Base-by-base conservation (phyloP, 2,797 vertebrate species). In the Austrolebias charrua region DNA sequence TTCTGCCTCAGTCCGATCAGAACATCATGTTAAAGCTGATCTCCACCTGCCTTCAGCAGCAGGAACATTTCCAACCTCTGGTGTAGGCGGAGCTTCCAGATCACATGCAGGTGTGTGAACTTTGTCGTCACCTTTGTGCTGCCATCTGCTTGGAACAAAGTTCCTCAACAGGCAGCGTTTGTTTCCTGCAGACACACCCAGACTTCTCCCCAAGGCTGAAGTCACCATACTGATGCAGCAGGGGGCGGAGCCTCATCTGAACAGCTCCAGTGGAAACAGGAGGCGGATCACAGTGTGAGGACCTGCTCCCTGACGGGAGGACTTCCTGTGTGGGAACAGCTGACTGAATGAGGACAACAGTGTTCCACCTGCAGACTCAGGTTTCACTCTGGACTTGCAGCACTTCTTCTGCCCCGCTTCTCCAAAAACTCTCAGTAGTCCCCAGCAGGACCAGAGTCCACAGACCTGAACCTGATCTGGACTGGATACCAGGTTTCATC, bases 171-270 rank as follows among this genome's bases (percentile, higher is more conserved):
- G 71, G 55, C 46, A 1, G 38, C 20, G 43, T 38, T 40, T 28
- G n/a, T 56, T 71, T 84, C 61, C 63, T 71, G 66, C 33, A 42
- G 74, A 73, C 83, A 81, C 86, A 72, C 88, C 84, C 74, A 61
- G 62, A 42, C 44, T 75, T 62, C 43, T 46, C 57, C 64, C 61
- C 43, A 6, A 60, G 48, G 63, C 42, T 71, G 78, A 82, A 62
- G 75, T 81, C 76, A 75, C 59, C 19, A 18, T 73, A 73, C 53
- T 60, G 66, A 83, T 72, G 66, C 55, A 56, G 55, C n/a, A 20
- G 15, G 42, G 86, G 86, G 80, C 42, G 80, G 83, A 73, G 86
- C 4, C 56, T 55, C 33, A 65, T 63, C 59, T 48, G 60, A 44
- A 46, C 46, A 49, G 44, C 55, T 45, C 20, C 20, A 12, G 19